phyloP scores from a whole-genome alignment of 2,113 vertebrate genomes.

The Columba livia region DNA sequence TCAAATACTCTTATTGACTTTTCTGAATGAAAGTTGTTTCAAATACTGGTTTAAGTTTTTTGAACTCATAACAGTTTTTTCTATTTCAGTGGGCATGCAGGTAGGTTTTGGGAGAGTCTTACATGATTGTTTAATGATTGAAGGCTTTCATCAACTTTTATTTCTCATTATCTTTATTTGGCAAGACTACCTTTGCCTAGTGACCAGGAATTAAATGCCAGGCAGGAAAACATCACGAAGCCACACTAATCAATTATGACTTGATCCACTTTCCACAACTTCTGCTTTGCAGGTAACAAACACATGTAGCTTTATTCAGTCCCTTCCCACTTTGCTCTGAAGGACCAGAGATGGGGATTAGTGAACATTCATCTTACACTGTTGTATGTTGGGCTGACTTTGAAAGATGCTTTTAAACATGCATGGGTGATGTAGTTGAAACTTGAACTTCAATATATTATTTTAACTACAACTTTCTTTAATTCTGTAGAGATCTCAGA shows the following conservation, averaged over 20 bases:
- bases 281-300: conserved; percentile 40
- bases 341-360: conserved; percentile 37
- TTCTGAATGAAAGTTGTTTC: background rate
- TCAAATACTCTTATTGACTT: background rate
- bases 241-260: background rate
- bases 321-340: background rate
- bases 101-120: background rate
- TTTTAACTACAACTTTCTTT: conserved; percentile 78
- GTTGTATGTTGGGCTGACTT: conserved; percentile 68
- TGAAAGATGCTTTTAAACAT: conserved; percentile 76
- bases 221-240: background rate
- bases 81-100: background rate
- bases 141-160: conserved; percentile 13
- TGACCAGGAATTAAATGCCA: background rate
- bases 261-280: conserved; percentile 22
- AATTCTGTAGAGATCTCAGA: conserved; percentile 76
- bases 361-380: conserved; percentile 44
- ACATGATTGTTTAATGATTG: background rate
- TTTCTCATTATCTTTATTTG: conserved; percentile 16
- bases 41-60: background rate
- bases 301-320: conserved; percentile 10
- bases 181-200: conserved; percentile 1
- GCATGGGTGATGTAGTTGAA: conserved; percentile 75
- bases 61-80: conserved; percentile 9
- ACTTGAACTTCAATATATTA: conserved; percentile 76